Evolutionary conservation across 2,888 invertebrate species (phyloP), one percentile per base, ranked within the genome.

Genomic region (Ceramica pisi): DNA sequence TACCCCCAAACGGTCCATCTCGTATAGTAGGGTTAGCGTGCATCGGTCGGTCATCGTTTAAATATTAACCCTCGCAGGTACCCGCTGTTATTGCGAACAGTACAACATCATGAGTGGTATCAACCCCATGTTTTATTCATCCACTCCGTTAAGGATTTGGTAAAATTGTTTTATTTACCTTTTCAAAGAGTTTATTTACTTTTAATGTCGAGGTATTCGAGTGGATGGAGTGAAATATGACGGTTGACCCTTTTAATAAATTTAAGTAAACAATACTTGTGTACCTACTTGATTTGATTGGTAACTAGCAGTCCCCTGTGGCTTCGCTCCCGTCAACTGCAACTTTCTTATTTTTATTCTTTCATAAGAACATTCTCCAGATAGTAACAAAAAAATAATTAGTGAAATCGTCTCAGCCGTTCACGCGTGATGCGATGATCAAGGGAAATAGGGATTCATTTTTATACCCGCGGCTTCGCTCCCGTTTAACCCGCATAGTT

Each of bases 71-170:
- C 63, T 51, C 23, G 19, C 81, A 62, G 50, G 64, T 67, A 62
- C 66, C 59, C 73, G 80, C 68, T 73, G 75, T 80, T 81, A 80
- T 80, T 59, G 65, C 66, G 63, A 75, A 68, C 80, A 60, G 67
- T 66, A 72, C 76, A 77, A 67, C 80, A 80, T 83, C 83, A 80
- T 83, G 83, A 79, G 75, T 63, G 62, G 83, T 77, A 77, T 70
- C 81, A 65, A 80, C 50, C 81, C 48, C 41, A 71, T 82, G 71
- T 81, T 81, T 82, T 84, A 82, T 84, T 82, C 84, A 82, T 63
- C 51, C 66, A n/a, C 55, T 67, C 61, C 60, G 67, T 68, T 66
- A 72, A 78, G 78, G 84, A 75, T 82, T 81, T 78, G 57, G 65
- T 81, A 62, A 78, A 84, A 84, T 78, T 81, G 82, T 78, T 84